Evolutionary conservation across 2,888 invertebrate genomes (phyloP).

Genomic region (Deilephila elpenor): DNA sequence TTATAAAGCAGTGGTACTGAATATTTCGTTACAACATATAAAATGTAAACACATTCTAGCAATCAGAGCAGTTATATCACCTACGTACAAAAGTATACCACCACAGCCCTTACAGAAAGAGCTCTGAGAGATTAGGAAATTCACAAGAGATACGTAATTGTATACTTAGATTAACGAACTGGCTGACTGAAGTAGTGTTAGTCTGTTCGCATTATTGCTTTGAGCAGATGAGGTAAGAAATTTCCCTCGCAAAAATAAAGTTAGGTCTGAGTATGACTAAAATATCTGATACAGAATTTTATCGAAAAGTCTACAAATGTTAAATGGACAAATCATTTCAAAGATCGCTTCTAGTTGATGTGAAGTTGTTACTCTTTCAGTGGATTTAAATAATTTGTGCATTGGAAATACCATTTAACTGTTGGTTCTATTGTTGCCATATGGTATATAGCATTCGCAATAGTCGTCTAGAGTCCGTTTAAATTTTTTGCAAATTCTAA

Average conservation of each 20-base stretch:
- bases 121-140: constrained; percentile 18
- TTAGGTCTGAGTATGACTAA: background rate
- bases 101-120: background rate
- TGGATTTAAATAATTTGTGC: too few relatives aligned
- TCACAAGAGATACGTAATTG: constrained; percentile 7
- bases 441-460: too few relatives aligned
- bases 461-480: too few relatives aligned
- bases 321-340: too few relatives aligned
- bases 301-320: background rate
- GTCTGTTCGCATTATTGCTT: background rate
- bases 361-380: too few relatives aligned
- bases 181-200: background rate
- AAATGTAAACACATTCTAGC: background rate
- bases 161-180: constrained; percentile 14
- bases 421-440: too few relatives aligned
- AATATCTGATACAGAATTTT: background rate
- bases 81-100: background rate
- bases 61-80: background rate
- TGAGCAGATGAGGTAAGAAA: background rate
- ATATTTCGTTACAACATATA: background rate
- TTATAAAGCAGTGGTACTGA: background rate
- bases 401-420: too few relatives aligned
- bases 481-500: too few relatives aligned
- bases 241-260: background rate
- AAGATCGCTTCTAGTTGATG: too few relatives aligned